These are phyloP conservation scores for Dermochelys coriacea DNA, from an alignment of 2,797 vertebrate species.

Conservation along the genomic window DNA sequence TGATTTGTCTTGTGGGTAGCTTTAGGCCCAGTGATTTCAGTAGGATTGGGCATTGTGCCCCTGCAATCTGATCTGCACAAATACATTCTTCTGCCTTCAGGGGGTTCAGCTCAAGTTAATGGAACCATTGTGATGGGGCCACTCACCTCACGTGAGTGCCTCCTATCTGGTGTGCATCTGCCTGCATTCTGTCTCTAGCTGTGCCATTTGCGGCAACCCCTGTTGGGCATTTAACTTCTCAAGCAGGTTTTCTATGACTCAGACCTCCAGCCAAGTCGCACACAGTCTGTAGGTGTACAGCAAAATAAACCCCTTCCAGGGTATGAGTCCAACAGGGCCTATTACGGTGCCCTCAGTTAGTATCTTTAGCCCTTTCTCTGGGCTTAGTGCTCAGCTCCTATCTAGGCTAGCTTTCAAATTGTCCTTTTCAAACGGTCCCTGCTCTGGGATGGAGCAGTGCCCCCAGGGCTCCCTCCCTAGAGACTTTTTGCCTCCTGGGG, in stretches of 20 bases:
- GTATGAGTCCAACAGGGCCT: background rate
- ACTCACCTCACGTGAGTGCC: no score
- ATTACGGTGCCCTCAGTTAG: background rate
- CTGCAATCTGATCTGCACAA: background rate
- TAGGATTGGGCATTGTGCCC: background rate
- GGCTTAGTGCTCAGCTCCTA: no score
- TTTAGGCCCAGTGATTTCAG: background rate
- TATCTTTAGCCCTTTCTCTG: background rate
- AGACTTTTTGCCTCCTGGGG: background rate
- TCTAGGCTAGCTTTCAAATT: background rate
- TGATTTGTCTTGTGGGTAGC: background rate
- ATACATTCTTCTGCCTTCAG: background rate
- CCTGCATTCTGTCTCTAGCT: background rate
- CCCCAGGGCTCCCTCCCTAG: background rate
- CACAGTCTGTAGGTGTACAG: no score
- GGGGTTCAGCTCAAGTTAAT: background rate
- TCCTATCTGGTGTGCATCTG: background rate
- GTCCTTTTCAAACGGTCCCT: background rate
- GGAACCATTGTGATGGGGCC: background rate
- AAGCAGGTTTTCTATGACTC: background rate
- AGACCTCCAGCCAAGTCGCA: background rate
- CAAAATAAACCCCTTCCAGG: no score
- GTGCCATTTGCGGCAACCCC: background rate
- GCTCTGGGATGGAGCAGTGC: background rate
- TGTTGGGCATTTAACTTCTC: background rate